Conservation (phyloP, 2,797 vertebrate species). For the Siniperca scherzeri region DNA sequence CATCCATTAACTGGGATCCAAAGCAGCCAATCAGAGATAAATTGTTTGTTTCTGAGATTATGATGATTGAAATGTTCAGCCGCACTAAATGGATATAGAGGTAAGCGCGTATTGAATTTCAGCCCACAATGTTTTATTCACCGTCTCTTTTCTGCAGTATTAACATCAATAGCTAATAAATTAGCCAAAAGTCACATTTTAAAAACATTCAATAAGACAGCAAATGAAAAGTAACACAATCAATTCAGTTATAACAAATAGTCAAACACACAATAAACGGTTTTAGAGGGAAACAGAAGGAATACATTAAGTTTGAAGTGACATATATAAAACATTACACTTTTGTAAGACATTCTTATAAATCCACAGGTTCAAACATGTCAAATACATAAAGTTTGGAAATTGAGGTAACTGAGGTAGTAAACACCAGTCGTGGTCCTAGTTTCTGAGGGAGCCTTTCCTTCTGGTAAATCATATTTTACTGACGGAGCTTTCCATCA, state of each 20-base stretch:
- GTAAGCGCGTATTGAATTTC: slow-evolving; percentile 38
- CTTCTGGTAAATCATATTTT: neutral
- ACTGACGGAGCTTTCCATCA: neutral
- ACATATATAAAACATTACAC: neutral
- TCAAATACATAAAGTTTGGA: neutral
- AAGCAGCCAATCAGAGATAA: slow-evolving; percentile 24
- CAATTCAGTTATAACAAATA: slow-evolving; percentile 10
- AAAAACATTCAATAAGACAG: slow-evolving; percentile 33
- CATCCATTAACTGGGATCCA: slow-evolving; percentile 45
- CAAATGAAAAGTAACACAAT: slow-evolving; percentile 27
- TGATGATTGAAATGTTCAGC: slow-evolving; percentile 37
- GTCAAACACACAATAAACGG: neutral
- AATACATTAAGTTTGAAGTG: neutral
- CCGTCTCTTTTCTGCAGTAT: slow-evolving; percentile 14
- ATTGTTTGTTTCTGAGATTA: slow-evolving; percentile 47
- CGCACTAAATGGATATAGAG: neutral
- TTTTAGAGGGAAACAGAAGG: neutral
- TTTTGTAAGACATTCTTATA: neutral
- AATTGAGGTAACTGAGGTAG: neutral
- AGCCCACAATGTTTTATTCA: slow-evolving; percentile 14
- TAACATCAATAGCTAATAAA: slow-evolving; percentile 41
- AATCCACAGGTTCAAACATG: neutral
- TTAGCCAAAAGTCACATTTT: slow-evolving; percentile 15
- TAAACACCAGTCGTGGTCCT: neutral
- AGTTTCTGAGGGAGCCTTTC: neutral